Conservation (phyloP, 1,140 invertebrate species). For the Trichogramma pretiosum region DNA sequence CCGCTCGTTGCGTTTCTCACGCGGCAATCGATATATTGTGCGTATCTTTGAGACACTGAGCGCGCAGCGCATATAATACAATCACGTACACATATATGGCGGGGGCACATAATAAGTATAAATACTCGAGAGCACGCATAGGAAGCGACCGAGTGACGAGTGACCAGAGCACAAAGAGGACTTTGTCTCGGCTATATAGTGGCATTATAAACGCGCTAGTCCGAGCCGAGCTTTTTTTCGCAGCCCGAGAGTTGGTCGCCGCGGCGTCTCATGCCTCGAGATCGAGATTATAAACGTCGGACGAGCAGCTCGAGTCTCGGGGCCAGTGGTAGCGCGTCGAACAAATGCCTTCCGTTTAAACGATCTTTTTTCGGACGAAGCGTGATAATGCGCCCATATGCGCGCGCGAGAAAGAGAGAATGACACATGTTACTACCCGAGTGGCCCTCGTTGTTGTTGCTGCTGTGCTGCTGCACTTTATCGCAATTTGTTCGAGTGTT, state of each 20-base stretch:
- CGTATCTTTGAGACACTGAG: no score
- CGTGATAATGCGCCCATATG: no score
- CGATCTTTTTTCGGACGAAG: neutral
- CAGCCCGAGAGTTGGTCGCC: conserved; percentile 17
- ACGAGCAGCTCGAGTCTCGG: neutral
- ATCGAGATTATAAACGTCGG: conserved; percentile 15
- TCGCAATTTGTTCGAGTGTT: conserved; percentile 13
- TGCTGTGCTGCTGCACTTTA: no score
- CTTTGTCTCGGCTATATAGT: conserved; percentile 36
- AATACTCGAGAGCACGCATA: no score
- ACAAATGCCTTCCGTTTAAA: conserved; percentile 12
- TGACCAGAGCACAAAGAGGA: conserved; percentile 26
- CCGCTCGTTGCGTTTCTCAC: no score
- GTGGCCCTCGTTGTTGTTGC: no score
- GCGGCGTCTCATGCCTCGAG: neutral
- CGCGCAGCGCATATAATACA: no score
- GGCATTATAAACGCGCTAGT: conserved; percentile 20
- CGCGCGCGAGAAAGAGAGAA: no score
- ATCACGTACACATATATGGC: neutral
- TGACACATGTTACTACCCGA: no score
- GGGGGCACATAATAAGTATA: no score
- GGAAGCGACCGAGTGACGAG: neutral
- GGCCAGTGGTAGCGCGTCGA: conserved; percentile 6
- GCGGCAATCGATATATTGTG: no score
- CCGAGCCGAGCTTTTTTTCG: conserved; percentile 8